phyloP scores from a whole-genome alignment of 2,113 vertebrate species.

The Sigmodon hispidus region DNA sequence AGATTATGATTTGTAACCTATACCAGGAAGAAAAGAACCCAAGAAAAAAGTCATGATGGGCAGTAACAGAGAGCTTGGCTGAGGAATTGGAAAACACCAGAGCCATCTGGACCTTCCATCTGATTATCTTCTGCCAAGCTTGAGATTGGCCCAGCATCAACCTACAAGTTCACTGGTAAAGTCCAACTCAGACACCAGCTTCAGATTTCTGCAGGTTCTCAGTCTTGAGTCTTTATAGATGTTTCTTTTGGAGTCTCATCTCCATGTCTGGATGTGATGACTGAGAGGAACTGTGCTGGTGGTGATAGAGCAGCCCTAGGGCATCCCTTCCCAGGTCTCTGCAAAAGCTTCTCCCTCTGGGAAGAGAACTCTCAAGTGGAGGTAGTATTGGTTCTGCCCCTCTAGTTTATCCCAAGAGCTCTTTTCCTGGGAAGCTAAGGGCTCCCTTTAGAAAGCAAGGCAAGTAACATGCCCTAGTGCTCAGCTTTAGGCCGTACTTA shows the following conservation, averaged over 20 bases:
- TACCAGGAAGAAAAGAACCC: neutral
- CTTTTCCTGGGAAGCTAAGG: neutral
- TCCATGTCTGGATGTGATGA: neutral
- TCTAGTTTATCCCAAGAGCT: neutral
- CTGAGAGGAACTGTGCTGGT: neutral
- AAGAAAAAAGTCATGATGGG: neutral
- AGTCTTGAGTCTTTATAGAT: neutral
- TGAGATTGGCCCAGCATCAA: neutral
- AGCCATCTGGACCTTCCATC: neutral
- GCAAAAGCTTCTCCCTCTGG: neutral
- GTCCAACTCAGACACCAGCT: neutral
- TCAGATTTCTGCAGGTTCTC: neutral
- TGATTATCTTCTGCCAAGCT: neutral
- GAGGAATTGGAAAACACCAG: neutral
- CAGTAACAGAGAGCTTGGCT: neutral
- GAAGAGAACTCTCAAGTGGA: neutral
- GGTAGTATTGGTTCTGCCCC: neutral
- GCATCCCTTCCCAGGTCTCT: neutral
- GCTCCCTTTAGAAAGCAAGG: constrained; percentile 5
- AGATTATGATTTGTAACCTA: neutral
- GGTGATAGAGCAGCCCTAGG: too few relatives aligned
- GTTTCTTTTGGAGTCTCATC: neutral
- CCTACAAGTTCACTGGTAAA: neutral
- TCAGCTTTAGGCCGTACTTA: neutral
- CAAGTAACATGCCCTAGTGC: neutral